Evolutionary conservation across 2,888 invertebrate species (phyloP), one percentile per base, ranked within the genome.

Genomic region (Iselma pallidipennis): DNA sequence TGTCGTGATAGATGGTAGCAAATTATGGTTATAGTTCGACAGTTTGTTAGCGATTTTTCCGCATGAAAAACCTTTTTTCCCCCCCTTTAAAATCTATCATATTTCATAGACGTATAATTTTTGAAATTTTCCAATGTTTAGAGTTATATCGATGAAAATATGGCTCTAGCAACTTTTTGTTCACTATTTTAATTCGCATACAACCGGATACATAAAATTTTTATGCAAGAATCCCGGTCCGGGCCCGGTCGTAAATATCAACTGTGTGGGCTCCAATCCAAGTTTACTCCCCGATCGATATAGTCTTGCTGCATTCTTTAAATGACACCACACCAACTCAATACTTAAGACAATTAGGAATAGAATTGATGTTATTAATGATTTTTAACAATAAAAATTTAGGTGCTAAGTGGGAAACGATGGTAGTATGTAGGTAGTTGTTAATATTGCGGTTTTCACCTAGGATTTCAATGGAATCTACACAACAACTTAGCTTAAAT

Each of bases 401-500:
- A n/a, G n/a, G n/a, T n/a, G n/a, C n/a, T n/a, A n/a, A n/a, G n/a
- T n/a, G n/a, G n/a, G n/a, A n/a, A n/a, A n/a, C n/a, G n/a, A n/a
- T n/a, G n/a, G n/a, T n/a, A n/a, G n/a, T 14, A 14, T n/a, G 14
- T 10, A 4, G n/a, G 31, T 33, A 1, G 31, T 14, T 33, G 31
- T 33, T 33, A 4, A 37, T 4, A 37, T 16, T 37, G 37, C 16
- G 16, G 37, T 37, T 37, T 4, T 4, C n/a, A 33, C n/a, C 31
- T 33, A 33, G 5, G 4, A n/a, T 33, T 33, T 33, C n/a, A n/a
- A n/a, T n/a, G n/a, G n/a, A n/a, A n/a, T n/a, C 6, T 37, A 7
- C 31, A n/a, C n/a, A 37, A 42, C 42, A 7, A 61, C 55, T 42
- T 51, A 64, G 55, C 66, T 57, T 52, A 49, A 60, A 51, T 60